Base-by-base conservation (phyloP, 2,888 invertebrate genomes). In the Rapana venosa region DNA sequence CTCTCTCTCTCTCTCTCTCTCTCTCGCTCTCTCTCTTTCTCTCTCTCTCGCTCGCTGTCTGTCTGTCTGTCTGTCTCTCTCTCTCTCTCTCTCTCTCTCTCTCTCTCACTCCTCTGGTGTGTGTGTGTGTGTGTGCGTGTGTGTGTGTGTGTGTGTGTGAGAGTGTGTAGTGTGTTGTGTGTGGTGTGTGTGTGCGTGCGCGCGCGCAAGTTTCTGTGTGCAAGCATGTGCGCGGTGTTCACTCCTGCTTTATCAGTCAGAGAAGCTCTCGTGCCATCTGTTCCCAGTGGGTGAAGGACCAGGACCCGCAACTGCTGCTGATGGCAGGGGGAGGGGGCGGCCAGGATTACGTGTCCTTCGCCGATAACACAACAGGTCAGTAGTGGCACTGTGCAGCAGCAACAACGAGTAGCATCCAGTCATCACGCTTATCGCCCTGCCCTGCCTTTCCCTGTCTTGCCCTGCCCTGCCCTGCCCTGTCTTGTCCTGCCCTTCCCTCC, bases 261-360 rank as follows among this genome's bases (percentile, higher is more conserved):
- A 26, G 47, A 77, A 77, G 36, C 70, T 74, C n/a, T 87, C 26
- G 26, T 35, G 30, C 47, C 86, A 36, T 70, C 35, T 79, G 66
- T 47, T 87, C 90, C n/a, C 92, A 94, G 94, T 87, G 88, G 58
- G 89, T 90, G 87, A 77, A 79, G 8, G 90, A 87, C 26, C 92
- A 88, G n/a, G 92, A 91, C 30, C 91, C 87, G 11, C 84, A 92
- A 30, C 88, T 92, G 0, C 93, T 94, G 17, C 89, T 95, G 88
- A 88, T 95, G 66, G 93, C 95, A 20, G 95, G 95, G 56, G 95
- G 94, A 11, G 95, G 95, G 5, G 95, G 95, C 13, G 94, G 94
- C 20, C 94, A 70, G 90, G 88, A 89, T 92, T 8, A 84, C 85
- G 35, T 32, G 15, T 32, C 70, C 32, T 87, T 84, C 20, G 17